Percentiles rank a stretch among this genome's conserved stretches.
Conservation (phyloP, 2,888 invertebrate species). For the Hedychridium roseum region DNA sequence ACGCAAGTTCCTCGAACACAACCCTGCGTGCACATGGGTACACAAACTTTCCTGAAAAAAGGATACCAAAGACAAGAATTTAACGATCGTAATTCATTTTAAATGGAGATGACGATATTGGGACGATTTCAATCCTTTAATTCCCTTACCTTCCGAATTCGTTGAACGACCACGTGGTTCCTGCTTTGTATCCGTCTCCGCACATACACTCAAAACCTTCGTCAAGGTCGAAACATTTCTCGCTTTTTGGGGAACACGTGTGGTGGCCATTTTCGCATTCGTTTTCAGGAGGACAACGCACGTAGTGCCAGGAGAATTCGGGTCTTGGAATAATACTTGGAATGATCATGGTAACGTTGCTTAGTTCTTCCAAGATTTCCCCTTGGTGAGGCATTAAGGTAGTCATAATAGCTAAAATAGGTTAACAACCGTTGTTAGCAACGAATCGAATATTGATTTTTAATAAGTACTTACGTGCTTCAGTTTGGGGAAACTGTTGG, state of each 20-base stretch:
- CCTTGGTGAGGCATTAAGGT: constrained; percentile 30
- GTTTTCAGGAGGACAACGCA: constrained; percentile 90
- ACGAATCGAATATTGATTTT: too few species aligned
- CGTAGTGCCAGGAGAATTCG: constrained; percentile 85
- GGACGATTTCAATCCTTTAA: neutral
- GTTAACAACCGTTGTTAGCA: neutral
- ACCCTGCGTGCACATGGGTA: constrained; percentile 83
- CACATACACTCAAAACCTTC: constrained; percentile 88
- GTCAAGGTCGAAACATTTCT: constrained; percentile 85
- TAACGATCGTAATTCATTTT: neutral
- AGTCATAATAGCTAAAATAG: constrained; percentile 32
- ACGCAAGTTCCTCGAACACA: constrained; percentile 87
- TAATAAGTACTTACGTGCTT: constrained; percentile 46
- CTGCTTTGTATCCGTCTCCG: constrained; percentile 75
- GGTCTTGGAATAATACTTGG: constrained; percentile 32
- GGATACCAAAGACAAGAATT: too few species aligned
- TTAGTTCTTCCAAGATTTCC: constrained; percentile 26
- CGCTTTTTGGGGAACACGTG: constrained; percentile 85
- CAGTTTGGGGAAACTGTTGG: constrained; percentile 47
- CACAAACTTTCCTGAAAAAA: constrained; percentile 66
- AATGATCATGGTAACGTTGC: constrained; percentile 43
- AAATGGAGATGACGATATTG: neutral
- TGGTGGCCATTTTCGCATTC: constrained; percentile 93
- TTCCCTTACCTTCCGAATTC: constrained; percentile 51
- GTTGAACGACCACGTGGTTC: constrained; percentile 59